phyloP scores from a whole-genome alignment of 2,797 vertebrate genomes.

The Gambelia wislizenii region DNA sequence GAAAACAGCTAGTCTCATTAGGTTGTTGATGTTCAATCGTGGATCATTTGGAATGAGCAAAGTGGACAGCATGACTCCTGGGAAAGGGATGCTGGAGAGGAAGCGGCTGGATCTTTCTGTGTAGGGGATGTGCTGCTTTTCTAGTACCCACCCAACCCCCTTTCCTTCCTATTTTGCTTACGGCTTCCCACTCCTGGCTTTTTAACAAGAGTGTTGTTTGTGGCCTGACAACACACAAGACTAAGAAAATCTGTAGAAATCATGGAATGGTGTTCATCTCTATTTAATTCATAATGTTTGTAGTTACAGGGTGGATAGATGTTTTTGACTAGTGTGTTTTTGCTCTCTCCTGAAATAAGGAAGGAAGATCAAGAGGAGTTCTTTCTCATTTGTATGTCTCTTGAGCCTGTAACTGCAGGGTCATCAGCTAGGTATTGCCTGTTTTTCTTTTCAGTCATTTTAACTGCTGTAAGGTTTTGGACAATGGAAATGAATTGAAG shows the following conservation, averaged over 20 bases:
- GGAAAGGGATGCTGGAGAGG: conserved; percentile 1
- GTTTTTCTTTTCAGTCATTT: neutral
- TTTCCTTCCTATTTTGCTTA: neutral
- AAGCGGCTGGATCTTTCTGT: neutral
- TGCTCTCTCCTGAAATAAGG: neutral
- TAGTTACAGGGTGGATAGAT: neutral
- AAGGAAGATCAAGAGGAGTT: neutral
- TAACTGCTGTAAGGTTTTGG: neutral
- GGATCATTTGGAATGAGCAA: neutral
- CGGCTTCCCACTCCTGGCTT: neutral
- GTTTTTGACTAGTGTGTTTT: neutral
- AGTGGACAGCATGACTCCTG: neutral
- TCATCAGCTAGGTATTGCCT: conserved; percentile 1
- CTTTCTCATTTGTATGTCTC: neutral
- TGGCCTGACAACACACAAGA: conserved; percentile 44
- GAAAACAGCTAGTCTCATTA: conserved; percentile 46
- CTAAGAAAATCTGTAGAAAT: conserved; percentile 16
- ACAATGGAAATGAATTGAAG: neutral
- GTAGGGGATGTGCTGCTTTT: neutral
- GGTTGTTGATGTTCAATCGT: neutral
- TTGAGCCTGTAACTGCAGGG: conserved; percentile 13
- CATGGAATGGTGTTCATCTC: neutral
- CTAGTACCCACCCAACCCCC: conserved; percentile 29
- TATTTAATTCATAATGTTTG: neutral
- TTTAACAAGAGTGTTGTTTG: conserved; percentile 17